phyloP scores from a whole-genome alignment of 1,140 invertebrate genomes.

The Melitaea cinxia region DNA sequence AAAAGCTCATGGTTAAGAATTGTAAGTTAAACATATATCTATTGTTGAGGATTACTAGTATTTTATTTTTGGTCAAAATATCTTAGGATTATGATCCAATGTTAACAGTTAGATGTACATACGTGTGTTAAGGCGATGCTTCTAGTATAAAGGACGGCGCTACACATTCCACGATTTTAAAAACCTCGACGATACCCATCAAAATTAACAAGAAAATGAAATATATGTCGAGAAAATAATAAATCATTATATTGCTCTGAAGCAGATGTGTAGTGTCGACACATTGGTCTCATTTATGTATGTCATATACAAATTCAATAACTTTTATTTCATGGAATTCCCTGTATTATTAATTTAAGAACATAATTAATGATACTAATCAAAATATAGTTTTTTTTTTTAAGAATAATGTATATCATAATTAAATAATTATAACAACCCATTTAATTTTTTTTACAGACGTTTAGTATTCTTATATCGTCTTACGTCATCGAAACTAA shows the following conservation, averaged over 20 bases:
- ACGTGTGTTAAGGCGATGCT: conserved; percentile 52
- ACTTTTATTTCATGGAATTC: neutral
- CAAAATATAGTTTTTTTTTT: conserved; percentile 2
- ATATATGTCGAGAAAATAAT: no score
- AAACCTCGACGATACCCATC: no score
- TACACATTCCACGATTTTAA: neutral
- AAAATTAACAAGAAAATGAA: no score
- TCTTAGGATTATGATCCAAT: conserved; percentile 67
- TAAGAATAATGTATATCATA: neutral
- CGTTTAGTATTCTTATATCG: no score
- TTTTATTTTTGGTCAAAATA: conserved; percentile 76
- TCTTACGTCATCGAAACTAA: neutral
- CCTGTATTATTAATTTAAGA: neutral
- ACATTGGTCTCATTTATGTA: conserved; percentile 3
- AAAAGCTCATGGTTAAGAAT: conserved; percentile 61
- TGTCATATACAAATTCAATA: no score
- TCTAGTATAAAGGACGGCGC: conserved; percentile 7
- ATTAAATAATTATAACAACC: neutral
- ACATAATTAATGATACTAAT: neutral
- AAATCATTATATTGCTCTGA: no score
- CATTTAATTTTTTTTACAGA: neutral
- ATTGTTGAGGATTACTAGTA: conserved; percentile 74
- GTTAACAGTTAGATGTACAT: conserved; percentile 65
- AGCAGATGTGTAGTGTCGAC: neutral
- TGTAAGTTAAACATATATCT: conserved; percentile 67